Evolutionary conservation across 2,797 vertebrate genomes (phyloP).

Genomic region (Caiman crocodilus): DNA sequence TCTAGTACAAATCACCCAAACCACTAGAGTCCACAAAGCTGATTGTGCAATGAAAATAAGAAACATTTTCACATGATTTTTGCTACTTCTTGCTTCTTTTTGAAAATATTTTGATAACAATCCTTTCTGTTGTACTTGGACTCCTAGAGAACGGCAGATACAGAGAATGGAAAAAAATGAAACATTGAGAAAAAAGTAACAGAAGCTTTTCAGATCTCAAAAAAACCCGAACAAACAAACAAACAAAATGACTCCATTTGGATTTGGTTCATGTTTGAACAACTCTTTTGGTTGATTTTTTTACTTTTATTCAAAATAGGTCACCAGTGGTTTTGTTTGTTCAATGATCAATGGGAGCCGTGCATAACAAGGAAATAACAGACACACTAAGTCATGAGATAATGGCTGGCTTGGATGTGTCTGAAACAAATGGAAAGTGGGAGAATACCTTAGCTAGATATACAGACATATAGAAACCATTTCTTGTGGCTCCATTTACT

Average conservation of each 20-base stretch:
- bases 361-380: conserved; percentile 7
- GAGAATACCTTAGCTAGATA: neutral
- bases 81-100: neutral
- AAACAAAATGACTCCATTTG: neutral
- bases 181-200: neutral
- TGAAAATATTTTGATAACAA: neutral
- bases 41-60: neutral
- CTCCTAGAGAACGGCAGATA: neutral
- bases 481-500: neutral
- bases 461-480: neutral
- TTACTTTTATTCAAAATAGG: neutral
- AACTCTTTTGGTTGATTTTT: neutral
- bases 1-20: conserved; percentile 33
- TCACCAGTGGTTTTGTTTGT: neutral
- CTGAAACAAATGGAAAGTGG: neutral
- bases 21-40: accelerated
- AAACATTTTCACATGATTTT: neutral
- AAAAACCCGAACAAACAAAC: too few species aligned
- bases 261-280: neutral
- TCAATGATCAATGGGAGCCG: neutral
- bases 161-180: neutral
- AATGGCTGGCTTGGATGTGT: neutral
- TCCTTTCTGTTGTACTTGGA: neutral
- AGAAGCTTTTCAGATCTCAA: neutral
- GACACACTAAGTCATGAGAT: neutral